Conservation (phyloP, 2,888 invertebrate genomes). For the Monochamus alternatus region DNA sequence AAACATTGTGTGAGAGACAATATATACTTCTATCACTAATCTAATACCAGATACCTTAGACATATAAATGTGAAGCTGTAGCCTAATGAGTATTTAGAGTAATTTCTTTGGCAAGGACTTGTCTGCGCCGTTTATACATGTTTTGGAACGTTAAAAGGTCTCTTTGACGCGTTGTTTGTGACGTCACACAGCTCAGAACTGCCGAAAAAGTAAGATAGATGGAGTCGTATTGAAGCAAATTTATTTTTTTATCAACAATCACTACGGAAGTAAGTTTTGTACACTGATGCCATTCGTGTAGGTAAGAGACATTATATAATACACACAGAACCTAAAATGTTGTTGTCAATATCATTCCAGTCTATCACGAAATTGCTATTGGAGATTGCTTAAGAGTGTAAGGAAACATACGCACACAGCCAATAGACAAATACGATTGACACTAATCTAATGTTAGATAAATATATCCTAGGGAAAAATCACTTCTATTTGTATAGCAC, state of each 20-base stretch:
- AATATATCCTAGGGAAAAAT: constrained; percentile 56
- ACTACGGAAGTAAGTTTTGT: constrained; percentile 27
- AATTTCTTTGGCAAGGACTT: constrained; percentile 51
- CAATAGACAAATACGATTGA: constrained; percentile 67
- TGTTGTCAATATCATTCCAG: constrained; percentile 34
- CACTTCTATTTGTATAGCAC: constrained; percentile 59
- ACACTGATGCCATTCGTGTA: constrained; percentile 25
- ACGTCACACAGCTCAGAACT: constrained; percentile 66
- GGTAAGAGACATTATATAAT: constrained; percentile 20
- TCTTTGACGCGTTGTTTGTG: constrained; percentile 59
- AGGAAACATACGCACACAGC: constrained; percentile 65
- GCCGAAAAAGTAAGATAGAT: constrained; percentile 56
- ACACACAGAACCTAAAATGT: constrained; percentile 21
- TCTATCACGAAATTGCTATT: constrained; percentile 44
- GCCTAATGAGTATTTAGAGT: constrained; percentile 53
- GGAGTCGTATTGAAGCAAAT: constrained; percentile 42
- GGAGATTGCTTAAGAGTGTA: constrained; percentile 56
- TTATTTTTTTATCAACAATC: constrained; percentile 29
- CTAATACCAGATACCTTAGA: constrained; percentile 50
- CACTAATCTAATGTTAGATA: constrained; percentile 57
- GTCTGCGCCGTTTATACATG: constrained; percentile 44
- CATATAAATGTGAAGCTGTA: constrained; percentile 55
- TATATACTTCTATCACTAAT: constrained; percentile 55
- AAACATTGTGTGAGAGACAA: constrained; percentile 54
- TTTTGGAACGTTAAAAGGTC: constrained; percentile 47